These are phyloP conservation scores for Amphilophus citrinellus DNA, from an alignment of 2,113 vertebrate genomes.

Conservation along the genomic window DNA sequence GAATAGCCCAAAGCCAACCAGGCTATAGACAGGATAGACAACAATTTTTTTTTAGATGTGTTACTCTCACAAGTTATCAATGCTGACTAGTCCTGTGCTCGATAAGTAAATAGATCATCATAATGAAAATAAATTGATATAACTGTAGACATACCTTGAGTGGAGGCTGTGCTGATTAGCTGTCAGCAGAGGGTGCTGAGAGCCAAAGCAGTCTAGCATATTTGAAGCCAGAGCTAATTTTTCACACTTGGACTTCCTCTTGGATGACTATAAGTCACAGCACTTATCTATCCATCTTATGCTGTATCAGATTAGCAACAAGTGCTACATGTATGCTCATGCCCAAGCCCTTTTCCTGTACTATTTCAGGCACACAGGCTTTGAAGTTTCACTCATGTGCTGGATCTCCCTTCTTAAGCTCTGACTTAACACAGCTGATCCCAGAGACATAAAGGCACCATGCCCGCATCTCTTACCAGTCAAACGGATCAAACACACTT, in stretches of 20 bases:
- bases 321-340: slow-evolving; percentile 41
- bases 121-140: not conserved
- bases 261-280: slow-evolving; percentile 3
- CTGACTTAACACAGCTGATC: slow-evolving; percentile 78
- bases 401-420: slow-evolving; percentile 76
- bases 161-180: not conserved
- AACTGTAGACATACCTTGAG: not conserved
- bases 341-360: slow-evolving; percentile 25
- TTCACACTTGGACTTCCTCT: not conserved
- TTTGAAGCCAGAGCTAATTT: not conserved
- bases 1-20: no score
- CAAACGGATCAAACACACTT: slow-evolving; percentile 60
- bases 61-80: not conserved
- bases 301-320: slow-evolving; percentile 43
- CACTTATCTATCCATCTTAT: slow-evolving; percentile 9
- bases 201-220: not conserved
- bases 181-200: slow-evolving; percentile 64
- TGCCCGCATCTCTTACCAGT: slow-evolving; percentile 55
- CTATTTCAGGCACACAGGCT: slow-evolving; percentile 69
- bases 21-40: no score
- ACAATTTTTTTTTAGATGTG: not conserved
- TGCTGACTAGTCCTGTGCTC: not conserved
- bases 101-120: not conserved
- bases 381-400: slow-evolving; percentile 72
- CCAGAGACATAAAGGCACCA: slow-evolving; percentile 83